These are phyloP conservation scores for Oxyruncus cristatus DNA, from an alignment of 2,113 vertebrate species.

Conservation along the genomic window DNA sequence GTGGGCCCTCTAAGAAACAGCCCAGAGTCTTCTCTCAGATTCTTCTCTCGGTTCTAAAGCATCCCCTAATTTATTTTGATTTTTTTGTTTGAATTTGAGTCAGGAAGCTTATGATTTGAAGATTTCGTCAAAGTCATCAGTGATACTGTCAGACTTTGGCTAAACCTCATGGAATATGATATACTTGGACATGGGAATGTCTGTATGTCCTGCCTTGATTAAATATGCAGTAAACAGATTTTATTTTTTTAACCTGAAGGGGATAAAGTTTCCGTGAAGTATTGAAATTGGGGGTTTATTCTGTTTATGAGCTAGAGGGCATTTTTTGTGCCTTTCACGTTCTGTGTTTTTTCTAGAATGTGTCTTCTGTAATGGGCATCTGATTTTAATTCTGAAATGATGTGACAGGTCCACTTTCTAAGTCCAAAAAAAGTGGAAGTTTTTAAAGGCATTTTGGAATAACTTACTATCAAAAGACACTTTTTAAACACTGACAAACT, in stretches of 20 bases:
- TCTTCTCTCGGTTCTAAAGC: neutral
- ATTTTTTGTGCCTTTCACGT: neutral
- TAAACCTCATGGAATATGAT: rapidly evolving
- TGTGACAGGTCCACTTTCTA: neutral
- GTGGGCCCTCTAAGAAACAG: neutral
- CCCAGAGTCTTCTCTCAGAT: neutral
- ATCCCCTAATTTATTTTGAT: neutral
- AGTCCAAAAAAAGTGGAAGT: neutral
- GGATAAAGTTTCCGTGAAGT: neutral
- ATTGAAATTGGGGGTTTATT: neutral
- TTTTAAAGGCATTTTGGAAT: neutral
- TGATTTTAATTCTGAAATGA: neutral
- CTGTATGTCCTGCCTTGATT: too few relatives aligned
- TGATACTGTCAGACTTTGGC: too few relatives aligned
- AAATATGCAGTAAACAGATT: neutral
- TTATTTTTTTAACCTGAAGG: neutral
- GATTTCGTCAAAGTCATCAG: too few relatives aligned
- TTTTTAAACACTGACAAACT: neutral
- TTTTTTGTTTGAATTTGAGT: neutral
- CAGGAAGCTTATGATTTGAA: neutral
- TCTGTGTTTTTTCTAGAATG: neutral
- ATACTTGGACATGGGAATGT: rapidly evolving
- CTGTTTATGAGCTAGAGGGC: neutral
- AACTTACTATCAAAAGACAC: neutral
- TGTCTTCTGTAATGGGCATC: too few relatives aligned